phyloP scores from a whole-genome alignment of 2,888 invertebrate species.

The Xestia c-nigrum region DNA sequence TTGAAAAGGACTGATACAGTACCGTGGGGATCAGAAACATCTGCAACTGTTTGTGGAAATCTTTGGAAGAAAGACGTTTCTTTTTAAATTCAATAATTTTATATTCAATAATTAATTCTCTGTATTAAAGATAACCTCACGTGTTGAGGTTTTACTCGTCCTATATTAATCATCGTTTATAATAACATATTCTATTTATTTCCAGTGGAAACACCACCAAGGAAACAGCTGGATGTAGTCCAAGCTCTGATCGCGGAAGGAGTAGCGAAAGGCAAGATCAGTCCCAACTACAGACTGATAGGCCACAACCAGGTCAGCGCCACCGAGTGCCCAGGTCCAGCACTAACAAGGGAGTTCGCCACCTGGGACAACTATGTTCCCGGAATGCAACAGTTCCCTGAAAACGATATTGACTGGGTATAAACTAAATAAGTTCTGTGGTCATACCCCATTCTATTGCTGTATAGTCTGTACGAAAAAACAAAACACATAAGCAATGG shows the following conservation, averaged over 20 bases:
- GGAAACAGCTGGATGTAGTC: constrained; percentile 89
- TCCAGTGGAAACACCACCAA: constrained; percentile 91
- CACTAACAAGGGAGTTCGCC: constrained; percentile 91
- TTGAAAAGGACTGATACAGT: not conserved
- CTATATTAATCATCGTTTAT: not conserved
- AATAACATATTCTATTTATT: constrained; percentile 48
- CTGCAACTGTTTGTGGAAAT: too few relatives aligned
- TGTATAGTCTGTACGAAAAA: not conserved
- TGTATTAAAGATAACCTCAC: too few relatives aligned
- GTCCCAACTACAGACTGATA: constrained; percentile 90
- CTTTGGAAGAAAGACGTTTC: too few relatives aligned
- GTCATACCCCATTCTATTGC: not conserved
- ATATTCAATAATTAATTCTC: too few relatives aligned
- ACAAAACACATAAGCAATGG: not conserved
- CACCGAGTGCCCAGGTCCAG: constrained; percentile 93
- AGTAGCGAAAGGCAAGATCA: constrained; percentile 88
- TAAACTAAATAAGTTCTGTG: not conserved
- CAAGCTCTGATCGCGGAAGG: constrained; percentile 91
- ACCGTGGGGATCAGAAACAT: too few relatives aligned
- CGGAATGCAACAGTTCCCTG: constrained; percentile 50
- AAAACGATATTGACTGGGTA: not conserved
- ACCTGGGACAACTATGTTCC: constrained; percentile 90
- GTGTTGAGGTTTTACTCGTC: not conserved
- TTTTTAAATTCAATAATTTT: too few relatives aligned
- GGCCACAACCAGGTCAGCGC: constrained; percentile 89